Evolutionary conservation across 2,797 vertebrate genomes (phyloP).

Genomic region (Falco concolor): DNA sequence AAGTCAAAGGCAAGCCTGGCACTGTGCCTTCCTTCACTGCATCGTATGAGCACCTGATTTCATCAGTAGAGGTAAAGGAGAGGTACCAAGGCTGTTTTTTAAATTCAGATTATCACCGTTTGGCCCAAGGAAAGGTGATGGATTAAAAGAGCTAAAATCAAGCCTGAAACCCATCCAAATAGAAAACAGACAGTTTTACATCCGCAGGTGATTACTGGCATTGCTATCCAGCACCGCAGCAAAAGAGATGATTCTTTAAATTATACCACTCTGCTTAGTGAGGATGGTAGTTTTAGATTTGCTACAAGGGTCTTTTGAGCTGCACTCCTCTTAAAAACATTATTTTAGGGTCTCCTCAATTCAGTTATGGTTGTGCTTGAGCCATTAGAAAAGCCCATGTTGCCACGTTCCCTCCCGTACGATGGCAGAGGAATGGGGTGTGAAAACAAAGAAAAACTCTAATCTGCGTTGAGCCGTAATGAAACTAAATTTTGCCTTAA

Average conservation of each 20-base stretch:
- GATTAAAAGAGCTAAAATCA: not conserved
- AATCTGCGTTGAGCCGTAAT: not conserved
- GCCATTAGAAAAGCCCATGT: not conserved
- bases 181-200: not conserved
- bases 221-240: not conserved
- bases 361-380: not conserved
- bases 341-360: not conserved
- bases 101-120: not conserved
- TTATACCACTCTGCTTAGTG: not conserved
- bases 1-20: not conserved
- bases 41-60: not conserved
- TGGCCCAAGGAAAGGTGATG: not conserved
- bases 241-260: not conserved
- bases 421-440: not conserved
- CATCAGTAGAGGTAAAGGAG: not conserved
- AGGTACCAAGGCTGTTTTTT: not conserved
- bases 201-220: not conserved
- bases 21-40: not conserved
- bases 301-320: not conserved
- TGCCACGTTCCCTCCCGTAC: fast-evolving
- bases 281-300: not conserved
- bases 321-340: not conserved
- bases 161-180: not conserved
- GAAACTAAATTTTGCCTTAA: constrained; percentile 50
- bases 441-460: not conserved